Evolutionary conservation across 2,113 vertebrate genomes (phyloP), one percentile per base, ranked within the genome.

Genomic region (Pholis gunnellus): DNA sequence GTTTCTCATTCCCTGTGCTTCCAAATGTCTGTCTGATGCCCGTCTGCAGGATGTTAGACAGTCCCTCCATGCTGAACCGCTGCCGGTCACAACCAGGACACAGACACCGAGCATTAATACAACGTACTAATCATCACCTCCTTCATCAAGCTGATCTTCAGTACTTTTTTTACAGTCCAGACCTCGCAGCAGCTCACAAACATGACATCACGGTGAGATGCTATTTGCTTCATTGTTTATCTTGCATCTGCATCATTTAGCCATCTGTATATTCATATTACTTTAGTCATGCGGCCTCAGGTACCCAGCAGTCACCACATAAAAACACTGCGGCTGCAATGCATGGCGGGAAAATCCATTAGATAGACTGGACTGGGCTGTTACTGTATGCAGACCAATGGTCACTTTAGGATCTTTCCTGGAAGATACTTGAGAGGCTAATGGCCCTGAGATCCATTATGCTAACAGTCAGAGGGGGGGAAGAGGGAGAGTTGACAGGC

Each of bases 31-130:
- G 98, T 92, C 98, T 96, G 90, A 99, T 98, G 79, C 98, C 93
- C 0, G 97, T 97, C 93, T 99, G 98, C 87, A 99, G 96, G 75
- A 99, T 99, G 94, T 95, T 99, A 91, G 98, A 99, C 85, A 99
- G 96, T 15, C 98, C 98, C 87, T 99, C 98, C 98, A 99, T 99
- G 93, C 98, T 99, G 95, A 99, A 99, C 22, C 98, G 97, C 98
- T 99, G 92, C 5, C 66, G 71, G 57, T 15, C 67, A 77, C 67
- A 78, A 54, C 34, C 46, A 60, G 15, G 14, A 59, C 73, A 73
- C 27, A 83, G 0, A 61, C 9, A 80, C 4, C 50, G 0, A 27
- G 2, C n/a, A 29, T 68, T 48, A 75, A 34, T 27, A 56, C 38
- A 52, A 50, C n/a, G 1, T 25, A 29, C 13, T n/a, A 14, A 50